Evolutionary conservation across 2,888 invertebrate genomes (phyloP).

Genomic region (Melanchra persicariae): DNA sequence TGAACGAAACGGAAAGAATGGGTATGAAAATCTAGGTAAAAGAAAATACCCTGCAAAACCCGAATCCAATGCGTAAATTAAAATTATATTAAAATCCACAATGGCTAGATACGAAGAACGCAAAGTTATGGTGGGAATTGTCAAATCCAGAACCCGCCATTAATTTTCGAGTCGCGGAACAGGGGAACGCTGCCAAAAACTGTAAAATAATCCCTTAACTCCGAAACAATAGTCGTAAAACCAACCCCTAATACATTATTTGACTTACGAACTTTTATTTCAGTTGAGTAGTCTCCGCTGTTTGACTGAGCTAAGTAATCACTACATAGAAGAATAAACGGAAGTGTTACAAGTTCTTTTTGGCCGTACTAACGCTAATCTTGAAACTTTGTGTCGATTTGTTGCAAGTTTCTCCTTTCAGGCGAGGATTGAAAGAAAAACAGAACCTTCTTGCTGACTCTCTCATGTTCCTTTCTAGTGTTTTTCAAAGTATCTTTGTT

Average conservation of each 20-base stretch:
- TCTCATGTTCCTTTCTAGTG: conserved; percentile 9
- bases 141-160: conserved; percentile 75
- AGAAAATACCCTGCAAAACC: conserved; percentile 19
- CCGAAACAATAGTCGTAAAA: conserved; percentile 70
- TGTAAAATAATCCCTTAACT: conserved; percentile 74
- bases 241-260: conserved; percentile 65
- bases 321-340: conserved; percentile 32
- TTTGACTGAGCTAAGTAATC: conserved; percentile 59
- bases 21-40: conserved; percentile 1
- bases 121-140: conserved; percentile 71
- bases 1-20: conserved; percentile 22
- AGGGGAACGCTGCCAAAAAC: conserved; percentile 72
- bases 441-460: conserved; percentile 6
- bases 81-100: conserved; percentile 49
- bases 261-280: conserved; percentile 63
- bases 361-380: conserved; percentile 52
- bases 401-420: conserved; percentile 43
- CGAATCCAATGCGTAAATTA: conserved; percentile 33
- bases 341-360: conserved; percentile 43
- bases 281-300: conserved; percentile 28
- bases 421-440: conserved; percentile 39
- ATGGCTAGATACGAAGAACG: conserved; percentile 55
- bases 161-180: conserved; percentile 67
- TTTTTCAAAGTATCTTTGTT: conserved; percentile 27
- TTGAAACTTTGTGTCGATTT: conserved; percentile 54